Conservation (phyloP, 53 echinoderm and acorn worm species). For the Actinopyga echinites region DNA sequence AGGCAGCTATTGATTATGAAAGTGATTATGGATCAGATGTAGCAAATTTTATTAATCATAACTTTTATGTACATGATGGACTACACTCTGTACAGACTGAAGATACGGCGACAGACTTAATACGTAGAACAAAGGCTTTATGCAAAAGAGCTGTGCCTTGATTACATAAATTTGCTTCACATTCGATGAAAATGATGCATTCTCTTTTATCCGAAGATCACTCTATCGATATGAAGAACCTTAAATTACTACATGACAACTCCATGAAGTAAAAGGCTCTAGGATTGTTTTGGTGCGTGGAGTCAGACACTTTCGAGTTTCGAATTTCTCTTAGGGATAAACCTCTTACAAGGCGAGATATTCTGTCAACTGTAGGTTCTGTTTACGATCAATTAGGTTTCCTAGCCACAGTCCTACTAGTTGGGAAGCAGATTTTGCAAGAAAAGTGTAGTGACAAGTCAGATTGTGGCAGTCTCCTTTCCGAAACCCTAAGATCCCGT, state of each 20-base stretch:
- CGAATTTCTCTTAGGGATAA: conserved; percentile 10
- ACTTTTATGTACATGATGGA: conserved; percentile 72
- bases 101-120: conserved; percentile 50
- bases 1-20: conserved; percentile 5
- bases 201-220: conserved; percentile 46
- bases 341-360: conserved; percentile 39
- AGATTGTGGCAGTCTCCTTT: conserved; percentile 65
- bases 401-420: conserved; percentile 51
- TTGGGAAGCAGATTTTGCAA: conserved; percentile 69
- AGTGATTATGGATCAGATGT: conserved; percentile 31
- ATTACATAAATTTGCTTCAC: conserved; percentile 64
- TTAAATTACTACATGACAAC: conserved; percentile 19
- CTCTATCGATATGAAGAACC: conserved; percentile 31
- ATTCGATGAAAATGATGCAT: conserved; percentile 46
- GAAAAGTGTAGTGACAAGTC: conserved; percentile 47
- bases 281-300: conserved; percentile 48
- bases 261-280: conserved; percentile 55
- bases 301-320: conserved; percentile 52
- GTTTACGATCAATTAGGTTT: conserved; percentile 71
- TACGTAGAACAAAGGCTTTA: conserved; percentile 24
- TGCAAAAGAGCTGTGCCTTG: conserved; percentile 53
- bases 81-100: conserved; percentile 49
- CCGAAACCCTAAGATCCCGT: conserved; percentile 31
- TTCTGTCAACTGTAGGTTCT: conserved; percentile 61
- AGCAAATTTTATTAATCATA: conserved; percentile 39